phyloP scores from a whole-genome alignment of 2,113 vertebrate species.

The Nicator chloris region DNA sequence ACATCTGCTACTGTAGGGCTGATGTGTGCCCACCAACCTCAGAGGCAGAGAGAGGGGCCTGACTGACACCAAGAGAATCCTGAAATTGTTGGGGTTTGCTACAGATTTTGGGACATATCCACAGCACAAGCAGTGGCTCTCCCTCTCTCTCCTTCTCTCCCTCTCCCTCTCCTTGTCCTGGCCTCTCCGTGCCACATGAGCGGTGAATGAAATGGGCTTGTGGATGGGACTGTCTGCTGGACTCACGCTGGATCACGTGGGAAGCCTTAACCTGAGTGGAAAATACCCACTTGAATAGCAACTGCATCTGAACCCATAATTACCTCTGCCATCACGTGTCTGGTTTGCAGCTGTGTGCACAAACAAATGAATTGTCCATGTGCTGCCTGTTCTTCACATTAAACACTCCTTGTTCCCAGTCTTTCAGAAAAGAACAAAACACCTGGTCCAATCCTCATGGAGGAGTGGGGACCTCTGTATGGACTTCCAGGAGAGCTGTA shows the following conservation, averaged over 20 bases:
- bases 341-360: not conserved
- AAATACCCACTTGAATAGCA: not conserved
- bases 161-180: not conserved
- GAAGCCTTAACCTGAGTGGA: not conserved
- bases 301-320: not conserved
- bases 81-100: not conserved
- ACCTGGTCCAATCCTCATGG: rapidly evolving
- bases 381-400: not conserved
- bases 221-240: not conserved
- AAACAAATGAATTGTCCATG: not conserved
- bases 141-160: not conserved
- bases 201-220: not conserved
- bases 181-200: not conserved
- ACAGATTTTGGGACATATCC: not conserved
- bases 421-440: not conserved
- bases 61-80: not conserved
- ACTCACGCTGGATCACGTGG: rapidly evolving
- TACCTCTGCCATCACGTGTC: not conserved
- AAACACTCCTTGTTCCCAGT: not conserved
- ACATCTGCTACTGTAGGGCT: not conserved
- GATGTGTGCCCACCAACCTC: rapidly evolving
- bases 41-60: not conserved
- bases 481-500: not conserved
- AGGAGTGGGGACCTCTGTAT: not conserved
- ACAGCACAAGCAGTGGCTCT: not conserved